These are phyloP conservation scores for Thalassarche chlororhynchos DNA, from an alignment of 2,113 vertebrate species.

Conservation along the genomic window DNA sequence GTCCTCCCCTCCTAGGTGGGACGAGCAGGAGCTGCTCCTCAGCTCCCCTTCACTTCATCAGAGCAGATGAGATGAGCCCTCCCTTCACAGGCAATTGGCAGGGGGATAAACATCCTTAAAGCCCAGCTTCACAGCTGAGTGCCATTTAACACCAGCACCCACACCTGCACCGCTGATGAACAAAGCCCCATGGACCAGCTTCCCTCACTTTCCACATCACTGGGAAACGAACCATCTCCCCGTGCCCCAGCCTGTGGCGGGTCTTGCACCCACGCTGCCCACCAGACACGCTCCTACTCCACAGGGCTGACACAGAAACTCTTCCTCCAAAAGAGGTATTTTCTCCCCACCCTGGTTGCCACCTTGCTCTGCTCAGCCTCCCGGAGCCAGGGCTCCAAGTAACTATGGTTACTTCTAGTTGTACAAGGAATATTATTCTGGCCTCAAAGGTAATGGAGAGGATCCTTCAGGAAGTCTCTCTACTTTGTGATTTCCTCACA, in stretches of 20 bases:
- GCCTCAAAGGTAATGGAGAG: background rate
- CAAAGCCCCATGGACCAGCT: rapidly evolving
- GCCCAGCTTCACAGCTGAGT: background rate
- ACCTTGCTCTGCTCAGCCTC: background rate
- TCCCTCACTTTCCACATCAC: too few relatives aligned
- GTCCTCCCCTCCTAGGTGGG: too few relatives aligned
- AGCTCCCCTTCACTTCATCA: too few relatives aligned
- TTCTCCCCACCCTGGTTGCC: background rate
- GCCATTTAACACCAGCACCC: background rate
- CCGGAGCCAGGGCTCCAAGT: background rate
- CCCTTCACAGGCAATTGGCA: too few relatives aligned
- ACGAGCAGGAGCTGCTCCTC: background rate
- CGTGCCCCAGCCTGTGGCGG: too few relatives aligned
- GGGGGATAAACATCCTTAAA: background rate
- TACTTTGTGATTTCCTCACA: background rate
- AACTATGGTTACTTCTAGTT: background rate
- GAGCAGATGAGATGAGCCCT: rapidly evolving
- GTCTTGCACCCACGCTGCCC: background rate
- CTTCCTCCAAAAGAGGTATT: background rate
- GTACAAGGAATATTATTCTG: background rate
- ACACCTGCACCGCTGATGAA: rapidly evolving
- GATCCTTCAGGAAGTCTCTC: background rate
- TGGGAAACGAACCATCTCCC: rapidly evolving
- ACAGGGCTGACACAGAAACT: background rate
- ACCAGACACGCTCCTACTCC: background rate